Evolutionary conservation across 2,113 vertebrate genomes (phyloP), one percentile per base, ranked within the genome.

Genomic region (Phasianus colchicus): DNA sequence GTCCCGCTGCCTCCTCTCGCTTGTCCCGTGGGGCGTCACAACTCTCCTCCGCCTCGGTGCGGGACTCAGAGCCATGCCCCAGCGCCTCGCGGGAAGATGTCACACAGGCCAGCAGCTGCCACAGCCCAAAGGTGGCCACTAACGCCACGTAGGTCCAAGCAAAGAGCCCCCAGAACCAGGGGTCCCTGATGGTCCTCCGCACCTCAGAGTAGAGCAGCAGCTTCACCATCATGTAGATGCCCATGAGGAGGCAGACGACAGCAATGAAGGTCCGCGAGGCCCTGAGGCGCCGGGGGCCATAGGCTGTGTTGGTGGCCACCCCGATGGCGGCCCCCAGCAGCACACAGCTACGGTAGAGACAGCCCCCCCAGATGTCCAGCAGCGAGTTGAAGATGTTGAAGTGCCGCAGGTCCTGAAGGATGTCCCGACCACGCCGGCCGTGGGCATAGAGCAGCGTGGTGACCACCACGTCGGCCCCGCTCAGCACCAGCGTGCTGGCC

Each of bases 161-260:
- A 22, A 99, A 98, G 32, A 99, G 97, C 81, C 98, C 97, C 96
- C 99, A 98, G 79, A 98, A 97, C 98, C 99, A 99, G 2, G 99
- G 98, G 86, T 98, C 98, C 88, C 88, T 95, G 82, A 99, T 93
- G 30, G 98, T 98, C 69, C 96, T 94, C 42, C 93, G 98, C 58
- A 98, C 96, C 94, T 99, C 99, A 0, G 98, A 98, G 95, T 99
- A 98, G 75, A 99, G 98, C 92, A 99, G 98, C 97, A 99, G 93
- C 96, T 99, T 99, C 88, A 96, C 97, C 97, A 99, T 85, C 80
- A 98, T 93, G 21, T 98, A 99, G 92, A 98, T 98, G 86, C 98
- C 97, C 92, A 98, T 87, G 2, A 97, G 83, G 61, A 99, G 96
- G 96, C 98, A 98, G 93, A 98, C 1, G 1, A 99, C 48, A 4